Evolutionary conservation across 2,888 invertebrate genomes (phyloP), one percentile per base, ranked within the genome.

Genomic region (Vanessa cardui): DNA sequence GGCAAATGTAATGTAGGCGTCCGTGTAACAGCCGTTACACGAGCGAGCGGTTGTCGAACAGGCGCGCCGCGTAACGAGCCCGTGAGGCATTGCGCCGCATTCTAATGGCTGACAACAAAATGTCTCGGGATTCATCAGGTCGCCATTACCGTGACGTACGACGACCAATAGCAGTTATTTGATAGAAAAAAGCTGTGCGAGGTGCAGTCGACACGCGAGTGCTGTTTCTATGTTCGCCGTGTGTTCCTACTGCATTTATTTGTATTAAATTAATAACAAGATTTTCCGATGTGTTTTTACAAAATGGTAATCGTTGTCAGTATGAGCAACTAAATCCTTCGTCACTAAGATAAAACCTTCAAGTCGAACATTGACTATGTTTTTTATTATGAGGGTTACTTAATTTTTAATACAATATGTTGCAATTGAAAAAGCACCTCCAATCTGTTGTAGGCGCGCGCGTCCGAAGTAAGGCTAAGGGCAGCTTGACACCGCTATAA

Each of bases 51-150:
- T 33, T 56, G 56, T 56, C n/a, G 33, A 33, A 39, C 9, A n/a
- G 54, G 54, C 31, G 54, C n/a, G 54, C 33, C 54, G 26, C 33
- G n/a, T 54, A 31, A 31, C 31, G 31, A 31, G 31, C 8, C n/a
- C 18, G 56, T 39, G 39, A 56, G 9, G 33, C 18, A 12, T 12
- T 18, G 56, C 39, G 2, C 5, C 0, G 56, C 56, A 56, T 39
- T 56, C 39, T 56, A 56, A 56, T 56, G 56, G 56, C 16, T 33
- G n/a, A 56, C 56, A 54, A 54, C 52, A 18, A 56, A 56, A 56
- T 33, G 18, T 31, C 9, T 15, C 33, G 33, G 56, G n/a, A 54
- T 26, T 33, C 56, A 33, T 56, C 56, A 21, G 56, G 16, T 18
- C 18, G 18, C 18, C 8, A 18, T 47, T 56, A 33, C n/a, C 33